phyloP scores from a whole-genome alignment of 2,888 invertebrate species.

The Aspidapion aeneum region DNA sequence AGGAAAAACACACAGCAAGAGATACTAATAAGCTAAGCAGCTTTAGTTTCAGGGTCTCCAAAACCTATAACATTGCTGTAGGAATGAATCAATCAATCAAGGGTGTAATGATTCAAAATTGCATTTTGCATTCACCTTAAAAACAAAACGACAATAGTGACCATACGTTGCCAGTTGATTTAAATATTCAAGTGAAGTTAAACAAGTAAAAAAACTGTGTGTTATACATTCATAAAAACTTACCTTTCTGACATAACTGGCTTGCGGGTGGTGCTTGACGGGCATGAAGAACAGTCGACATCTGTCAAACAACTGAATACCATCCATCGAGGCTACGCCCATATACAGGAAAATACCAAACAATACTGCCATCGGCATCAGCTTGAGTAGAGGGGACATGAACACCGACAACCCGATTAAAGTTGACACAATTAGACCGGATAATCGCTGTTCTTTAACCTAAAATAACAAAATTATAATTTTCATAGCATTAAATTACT shows the following conservation, averaged over 20 bases:
- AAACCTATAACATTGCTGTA: too few relatives aligned
- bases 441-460: constrained; percentile 86
- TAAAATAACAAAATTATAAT: background rate
- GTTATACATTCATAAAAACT: constrained; percentile 37
- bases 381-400: constrained; percentile 69
- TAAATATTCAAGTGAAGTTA: too few relatives aligned
- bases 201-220: background rate
- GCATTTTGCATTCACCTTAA: too few relatives aligned
- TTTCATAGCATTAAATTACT: too few relatives aligned
- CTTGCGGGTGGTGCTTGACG: constrained; percentile 91
- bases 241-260: constrained; percentile 84
- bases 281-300: constrained; percentile 88
- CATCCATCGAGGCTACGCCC: constrained; percentile 92
- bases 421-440: constrained; percentile 74
- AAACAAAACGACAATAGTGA: too few relatives aligned
- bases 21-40: too few relatives aligned
- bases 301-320: constrained; percentile 92
- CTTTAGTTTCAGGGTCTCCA: too few relatives aligned
- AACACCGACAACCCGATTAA: constrained; percentile 82
- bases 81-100: too few relatives aligned
- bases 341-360: constrained; percentile 97
- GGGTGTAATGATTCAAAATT: too few relatives aligned
- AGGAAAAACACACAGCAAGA: too few relatives aligned
- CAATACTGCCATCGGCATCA: constrained; percentile 93
- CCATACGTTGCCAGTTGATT: too few relatives aligned